phyloP scores from a whole-genome alignment of 2,888 invertebrate species.

The Helicoverpa assulta region DNA sequence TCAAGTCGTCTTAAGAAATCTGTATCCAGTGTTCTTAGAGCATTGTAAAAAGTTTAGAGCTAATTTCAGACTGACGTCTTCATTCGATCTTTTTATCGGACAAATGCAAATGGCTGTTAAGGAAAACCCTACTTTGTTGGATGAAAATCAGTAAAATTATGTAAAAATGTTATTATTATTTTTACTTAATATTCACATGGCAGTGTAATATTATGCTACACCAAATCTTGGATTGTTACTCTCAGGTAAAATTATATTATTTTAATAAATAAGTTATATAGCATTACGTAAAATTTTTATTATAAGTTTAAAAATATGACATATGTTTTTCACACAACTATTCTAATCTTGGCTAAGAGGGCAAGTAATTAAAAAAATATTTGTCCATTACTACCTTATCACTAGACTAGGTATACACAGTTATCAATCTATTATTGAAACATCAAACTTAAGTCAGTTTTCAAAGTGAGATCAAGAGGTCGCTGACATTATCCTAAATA shows the following conservation, averaged over 20 bases:
- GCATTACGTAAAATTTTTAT: too few species aligned
- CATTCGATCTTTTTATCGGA: slow-evolving; percentile 78
- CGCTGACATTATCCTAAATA: neutral
- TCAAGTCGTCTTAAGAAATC: slow-evolving; percentile 91
- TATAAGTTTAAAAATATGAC: too few species aligned
- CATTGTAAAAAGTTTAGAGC: slow-evolving; percentile 91
- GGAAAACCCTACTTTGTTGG: slow-evolving; percentile 72
- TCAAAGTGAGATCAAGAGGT: neutral
- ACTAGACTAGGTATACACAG: neutral
- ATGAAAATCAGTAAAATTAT: slow-evolving; percentile 2
- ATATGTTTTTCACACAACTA: too few species aligned
- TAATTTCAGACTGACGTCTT: slow-evolving; percentile 80
- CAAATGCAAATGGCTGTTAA: slow-evolving; percentile 78
- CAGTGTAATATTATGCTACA: too few species aligned
- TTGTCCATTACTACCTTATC: too few species aligned
- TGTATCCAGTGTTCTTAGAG: slow-evolving; percentile 91
- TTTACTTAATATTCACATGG: too few species aligned
- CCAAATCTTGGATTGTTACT: too few species aligned
- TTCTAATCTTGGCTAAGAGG: too few species aligned
- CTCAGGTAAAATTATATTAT: too few species aligned
- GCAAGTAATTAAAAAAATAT: too few species aligned
- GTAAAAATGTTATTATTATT: too few species aligned
- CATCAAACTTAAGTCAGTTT: neutral
- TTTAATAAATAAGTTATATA: too few species aligned
- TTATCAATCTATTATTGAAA: neutral